These are phyloP conservation scores for Dinoponera quadriceps DNA, from an alignment of 1,140 invertebrate genomes.

Conservation along the genomic window DNA sequence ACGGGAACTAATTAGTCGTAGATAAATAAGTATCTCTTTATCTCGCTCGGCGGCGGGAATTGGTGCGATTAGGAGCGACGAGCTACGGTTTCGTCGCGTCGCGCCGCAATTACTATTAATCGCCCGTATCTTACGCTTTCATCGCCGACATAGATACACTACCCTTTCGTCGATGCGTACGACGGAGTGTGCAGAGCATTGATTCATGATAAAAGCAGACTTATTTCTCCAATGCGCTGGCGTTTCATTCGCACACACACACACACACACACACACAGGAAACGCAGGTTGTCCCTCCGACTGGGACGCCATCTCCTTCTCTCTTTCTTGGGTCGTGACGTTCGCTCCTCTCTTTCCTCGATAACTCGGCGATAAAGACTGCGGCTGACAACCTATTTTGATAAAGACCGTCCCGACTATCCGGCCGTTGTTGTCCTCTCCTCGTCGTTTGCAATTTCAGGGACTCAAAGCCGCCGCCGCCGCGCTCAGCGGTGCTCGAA, in stretches of 20 bases:
- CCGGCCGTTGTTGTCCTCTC: constrained; percentile 51
- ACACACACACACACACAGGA: constrained; percentile 3
- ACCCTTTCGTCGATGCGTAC: not conserved
- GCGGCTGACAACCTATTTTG: constrained; percentile 81
- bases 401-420: constrained; percentile 75
- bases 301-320: constrained; percentile 17
- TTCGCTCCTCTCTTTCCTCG: constrained; percentile 41
- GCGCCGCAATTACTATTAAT: not conserved
- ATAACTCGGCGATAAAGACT: constrained; percentile 81
- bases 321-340: constrained; percentile 15
- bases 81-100: not conserved
- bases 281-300: not conserved
- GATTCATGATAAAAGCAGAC: constrained; percentile 43
- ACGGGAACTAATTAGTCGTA: not conserved
- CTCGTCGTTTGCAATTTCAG: constrained; percentile 69
- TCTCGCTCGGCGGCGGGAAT: not conserved
- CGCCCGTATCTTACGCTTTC: not conserved
- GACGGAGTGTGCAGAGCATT: not conserved
- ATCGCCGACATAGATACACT: not conserved
- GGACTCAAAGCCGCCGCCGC: constrained; percentile 47
- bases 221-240: constrained; percentile 1
- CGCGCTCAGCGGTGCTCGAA: constrained; percentile 12
- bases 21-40: constrained; percentile 2
- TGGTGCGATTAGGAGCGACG: not conserved
- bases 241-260: not conserved